phyloP scores from a whole-genome alignment of 2,888 invertebrate genomes.

The Hydropsyche betteni region DNA sequence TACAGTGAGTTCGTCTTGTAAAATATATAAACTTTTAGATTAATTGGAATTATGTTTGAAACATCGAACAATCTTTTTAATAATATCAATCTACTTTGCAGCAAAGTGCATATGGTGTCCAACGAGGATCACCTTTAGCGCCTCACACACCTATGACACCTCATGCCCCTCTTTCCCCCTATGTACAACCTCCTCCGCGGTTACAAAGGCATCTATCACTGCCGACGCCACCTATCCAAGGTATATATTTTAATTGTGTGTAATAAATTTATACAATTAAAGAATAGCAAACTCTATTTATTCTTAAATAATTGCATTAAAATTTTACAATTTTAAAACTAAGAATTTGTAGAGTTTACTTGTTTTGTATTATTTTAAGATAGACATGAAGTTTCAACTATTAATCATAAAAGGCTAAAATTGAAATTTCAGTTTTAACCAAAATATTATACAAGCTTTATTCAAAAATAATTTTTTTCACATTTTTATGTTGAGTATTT shows the following conservation, averaged over 20 bases:
- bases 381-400: no score
- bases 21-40: no score
- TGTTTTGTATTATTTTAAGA: no score
- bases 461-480: no score
- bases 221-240: conserved; percentile 54
- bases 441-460: no score
- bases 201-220: conserved; percentile 53
- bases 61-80: no score
- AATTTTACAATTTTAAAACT: neutral
- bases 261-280: neutral
- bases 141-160: conserved; percentile 69
- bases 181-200: conserved; percentile 57
- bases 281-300: neutral
- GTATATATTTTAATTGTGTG: conserved; percentile 35
- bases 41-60: no score
- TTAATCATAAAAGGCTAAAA: no score
- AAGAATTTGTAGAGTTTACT: no score
- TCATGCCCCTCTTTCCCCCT: conserved; percentile 61
- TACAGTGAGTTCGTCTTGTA: conserved; percentile 68
- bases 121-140: conserved; percentile 63
- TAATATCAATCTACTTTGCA: conserved; percentile 53
- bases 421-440: no score
- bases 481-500: no score
- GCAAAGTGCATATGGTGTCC: conserved; percentile 64
- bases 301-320: neutral